Percentiles rank a stretch among this genome's conserved stretches.
phyloP scores from a whole-genome alignment of 2,888 invertebrate genomes.

The Lepidonotus clava region DNA sequence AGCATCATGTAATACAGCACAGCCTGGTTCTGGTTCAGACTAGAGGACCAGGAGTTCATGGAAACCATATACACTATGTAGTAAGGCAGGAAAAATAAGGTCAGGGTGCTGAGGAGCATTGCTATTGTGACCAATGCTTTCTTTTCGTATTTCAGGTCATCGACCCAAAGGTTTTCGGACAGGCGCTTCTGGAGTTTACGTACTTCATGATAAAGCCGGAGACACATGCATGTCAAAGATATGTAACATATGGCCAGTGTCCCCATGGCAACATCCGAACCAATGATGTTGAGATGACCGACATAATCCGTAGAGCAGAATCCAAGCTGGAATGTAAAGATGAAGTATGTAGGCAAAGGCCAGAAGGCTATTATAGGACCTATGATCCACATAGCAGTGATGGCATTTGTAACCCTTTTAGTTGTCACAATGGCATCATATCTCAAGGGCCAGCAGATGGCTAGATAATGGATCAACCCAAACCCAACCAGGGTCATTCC shows the following conservation, averaged over 20 bases:
- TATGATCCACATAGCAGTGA: conserved; percentile 24
- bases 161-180: not conserved
- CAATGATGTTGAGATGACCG: not conserved
- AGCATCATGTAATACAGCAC: conserved; percentile 50
- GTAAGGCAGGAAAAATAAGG: conserved; percentile 48
- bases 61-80: conserved; percentile 44
- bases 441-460: conserved; percentile 48
- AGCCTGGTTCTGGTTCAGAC: conserved; percentile 4
- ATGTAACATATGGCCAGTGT: conserved; percentile 11
- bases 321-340: not conserved
- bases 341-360: conserved; percentile 19
- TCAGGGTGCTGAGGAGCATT: conserved; percentile 46
- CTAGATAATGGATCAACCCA: conserved; percentile 44
- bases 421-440: conserved; percentile 21
- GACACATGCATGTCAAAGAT: not conserved
- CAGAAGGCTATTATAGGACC: not conserved
- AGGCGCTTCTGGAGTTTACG: conserved; percentile 28
- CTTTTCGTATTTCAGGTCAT: conserved; percentile 48
- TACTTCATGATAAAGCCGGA: conserved; percentile 36
- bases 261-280: conserved; percentile 6
- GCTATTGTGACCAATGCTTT: conserved; percentile 44
- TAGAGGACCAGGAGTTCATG: not conserved
- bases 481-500: conserved; percentile 54
- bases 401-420: not conserved
- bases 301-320: conserved; percentile 23